Conservation (phyloP, 2,797 vertebrate species). For the Ficedula albicollis region DNA sequence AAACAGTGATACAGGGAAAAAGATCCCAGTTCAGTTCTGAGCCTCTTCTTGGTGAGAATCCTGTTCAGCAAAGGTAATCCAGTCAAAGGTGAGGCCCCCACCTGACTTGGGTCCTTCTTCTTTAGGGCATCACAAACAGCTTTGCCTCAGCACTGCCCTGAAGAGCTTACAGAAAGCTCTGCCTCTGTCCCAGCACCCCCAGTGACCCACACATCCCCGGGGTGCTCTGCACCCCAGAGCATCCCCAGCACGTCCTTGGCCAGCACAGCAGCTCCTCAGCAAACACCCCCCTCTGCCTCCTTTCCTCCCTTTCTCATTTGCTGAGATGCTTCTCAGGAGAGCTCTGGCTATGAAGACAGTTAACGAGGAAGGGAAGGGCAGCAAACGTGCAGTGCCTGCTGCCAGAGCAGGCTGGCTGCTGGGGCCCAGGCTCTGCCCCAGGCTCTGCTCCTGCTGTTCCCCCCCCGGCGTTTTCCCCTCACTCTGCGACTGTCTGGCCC, state of each 20-base stretch:
- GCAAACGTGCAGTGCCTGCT: not conserved
- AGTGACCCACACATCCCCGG: not conserved
- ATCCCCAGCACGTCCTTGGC: not conserved
- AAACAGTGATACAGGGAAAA: not conserved
- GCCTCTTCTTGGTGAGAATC: not conserved
- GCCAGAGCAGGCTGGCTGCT: not conserved
- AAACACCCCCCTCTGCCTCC: not conserved
- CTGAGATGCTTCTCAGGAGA: not conserved
- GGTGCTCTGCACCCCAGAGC: not conserved
- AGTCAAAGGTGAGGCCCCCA: not conserved
- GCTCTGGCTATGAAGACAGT: not conserved
- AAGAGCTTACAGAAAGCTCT: not conserved
- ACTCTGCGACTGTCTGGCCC: not conserved
- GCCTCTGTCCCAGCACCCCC: rapidly evolving
- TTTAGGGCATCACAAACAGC: not conserved
- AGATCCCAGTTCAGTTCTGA: not conserved
- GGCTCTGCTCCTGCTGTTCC: not conserved
- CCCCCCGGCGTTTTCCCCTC: not conserved
- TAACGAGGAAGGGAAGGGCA: not conserved
- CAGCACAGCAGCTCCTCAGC: not conserved
- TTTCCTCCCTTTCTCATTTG: not conserved
- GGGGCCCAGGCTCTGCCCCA: not conserved
- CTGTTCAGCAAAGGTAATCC: not conserved
- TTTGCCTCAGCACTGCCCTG: not conserved
- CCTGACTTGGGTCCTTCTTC: not conserved